Conservation (phyloP, 2,797 vertebrate genomes). For the Carduelis carduelis region DNA sequence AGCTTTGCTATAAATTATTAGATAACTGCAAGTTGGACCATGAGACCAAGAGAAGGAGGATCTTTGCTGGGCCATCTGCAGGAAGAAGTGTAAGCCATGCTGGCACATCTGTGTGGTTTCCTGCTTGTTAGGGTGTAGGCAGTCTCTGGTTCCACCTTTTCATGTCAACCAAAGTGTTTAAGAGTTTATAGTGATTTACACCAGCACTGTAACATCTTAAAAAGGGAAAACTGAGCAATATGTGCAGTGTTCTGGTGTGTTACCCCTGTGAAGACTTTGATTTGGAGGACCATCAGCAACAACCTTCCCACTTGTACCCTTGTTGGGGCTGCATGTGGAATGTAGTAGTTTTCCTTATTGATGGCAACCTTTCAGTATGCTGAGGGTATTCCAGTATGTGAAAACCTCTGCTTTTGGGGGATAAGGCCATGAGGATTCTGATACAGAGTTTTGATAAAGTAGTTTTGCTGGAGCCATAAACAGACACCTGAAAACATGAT, state of each 20-base stretch:
- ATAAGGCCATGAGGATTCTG: not conserved
- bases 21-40: not conserved
- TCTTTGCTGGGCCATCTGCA: not conserved
- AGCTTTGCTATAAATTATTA: not conserved
- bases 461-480: not conserved
- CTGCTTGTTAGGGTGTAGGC: accelerated
- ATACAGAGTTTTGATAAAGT: not conserved
- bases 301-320: not conserved
- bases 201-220: not conserved
- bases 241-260: not conserved
- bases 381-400: not conserved
- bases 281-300: not conserved
- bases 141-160: not conserved
- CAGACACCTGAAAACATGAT: not conserved
- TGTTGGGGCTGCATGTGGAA: not conserved
- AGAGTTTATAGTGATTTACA: not conserved
- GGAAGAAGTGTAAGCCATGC: not conserved
- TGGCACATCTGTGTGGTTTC: not conserved
- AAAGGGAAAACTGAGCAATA: not conserved
- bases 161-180: not conserved
- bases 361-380: not conserved
- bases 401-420: not conserved
- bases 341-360: not conserved
- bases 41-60: not conserved
- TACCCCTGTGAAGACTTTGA: not conserved